Base-by-base conservation (phyloP, 2,113 vertebrate genomes). In the Hippocampus mohnikei region DNA sequence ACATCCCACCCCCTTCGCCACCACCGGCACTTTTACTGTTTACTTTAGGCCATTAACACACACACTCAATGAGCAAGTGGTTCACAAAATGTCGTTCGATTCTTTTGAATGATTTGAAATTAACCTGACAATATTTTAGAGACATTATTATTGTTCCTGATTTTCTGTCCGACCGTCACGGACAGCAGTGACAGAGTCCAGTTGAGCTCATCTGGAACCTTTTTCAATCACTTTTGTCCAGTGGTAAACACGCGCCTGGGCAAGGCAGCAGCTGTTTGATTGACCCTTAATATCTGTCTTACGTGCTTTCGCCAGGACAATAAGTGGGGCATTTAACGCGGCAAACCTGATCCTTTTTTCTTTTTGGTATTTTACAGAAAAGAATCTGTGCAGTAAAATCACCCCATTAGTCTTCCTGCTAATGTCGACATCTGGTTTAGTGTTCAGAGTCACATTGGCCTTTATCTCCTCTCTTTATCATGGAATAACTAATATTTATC, bases 61-160 rank as follows among this genome's bases (percentile, higher is more conserved):
- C 95, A 94, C 93, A 96, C 94, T 95, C 95, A 94, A 94, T 94
- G 93, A 95, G 95, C 95, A 98, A 97, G 95, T 91, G 96, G 95
- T 98, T 98, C 95, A 95, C 93, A 95, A 94, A 95, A 53, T 33
- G n/a, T 42, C 21, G 42, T 44, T 44, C 42, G 3, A 6, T 33
- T 63, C 33, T 21, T 41, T 21, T 2, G 33, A 40, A 61, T 37
- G 16, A 41, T 21, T 63, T 61, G 59, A 27, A 25, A 58, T 21
- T n/a, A 53, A 2, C 8, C 13, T 58, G 12, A 25, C 23, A 59
- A 59, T 59, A 29, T 8, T 29, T 29, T 59, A 18, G 16, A 59
- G 27, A 27, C 27, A 59, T 18, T 18, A 18, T 60, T 7, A 16
- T 48, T 72, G 29, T 71, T 52, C 1, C 69, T n/a, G 60, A 33